Conservation (phyloP, 2,888 invertebrate genomes). For the Pocota personata region DNA sequence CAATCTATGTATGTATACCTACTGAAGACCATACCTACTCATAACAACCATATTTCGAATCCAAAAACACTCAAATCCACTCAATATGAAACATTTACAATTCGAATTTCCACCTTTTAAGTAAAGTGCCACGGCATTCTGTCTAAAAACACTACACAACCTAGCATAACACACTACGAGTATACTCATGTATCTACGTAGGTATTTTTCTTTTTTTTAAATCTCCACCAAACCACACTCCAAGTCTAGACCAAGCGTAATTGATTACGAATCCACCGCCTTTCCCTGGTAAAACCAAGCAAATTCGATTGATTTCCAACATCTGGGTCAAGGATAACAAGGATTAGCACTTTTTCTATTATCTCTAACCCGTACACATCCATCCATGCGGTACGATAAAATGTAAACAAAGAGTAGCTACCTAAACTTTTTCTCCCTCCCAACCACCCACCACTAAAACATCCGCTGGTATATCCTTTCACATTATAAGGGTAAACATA, state of each 20-base stretch:
- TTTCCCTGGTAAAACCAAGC: not conserved
- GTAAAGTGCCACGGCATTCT: too few relatives aligned
- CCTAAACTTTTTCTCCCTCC: not conserved
- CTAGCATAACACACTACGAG: too few relatives aligned
- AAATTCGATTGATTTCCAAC: slow-evolving; percentile 60
- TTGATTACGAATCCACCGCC: not conserved
- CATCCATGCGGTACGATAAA: slow-evolving; percentile 20
- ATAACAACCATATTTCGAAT: too few relatives aligned
- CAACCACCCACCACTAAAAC: not conserved
- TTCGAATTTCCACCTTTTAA: too few relatives aligned
- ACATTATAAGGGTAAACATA: slow-evolving; percentile 62
- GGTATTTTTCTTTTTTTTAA: not conserved
- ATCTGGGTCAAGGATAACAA: slow-evolving; percentile 68
- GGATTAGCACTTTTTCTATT: slow-evolving; percentile 61
- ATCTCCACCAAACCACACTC: not conserved
- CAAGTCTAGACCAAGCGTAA: not conserved
- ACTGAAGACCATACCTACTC: too few relatives aligned
- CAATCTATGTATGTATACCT: too few relatives aligned
- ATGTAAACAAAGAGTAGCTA: slow-evolving; percentile 37
- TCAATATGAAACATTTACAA: too few relatives aligned
- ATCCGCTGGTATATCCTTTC: slow-evolving; percentile 32
- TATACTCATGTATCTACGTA: too few relatives aligned
- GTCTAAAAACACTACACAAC: too few relatives aligned
- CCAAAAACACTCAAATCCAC: too few relatives aligned
- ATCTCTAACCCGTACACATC: slow-evolving; percentile 14